Evolutionary conservation across 2,113 vertebrate species (phyloP).

Genomic region (Nothocercus nigrocapillus): DNA sequence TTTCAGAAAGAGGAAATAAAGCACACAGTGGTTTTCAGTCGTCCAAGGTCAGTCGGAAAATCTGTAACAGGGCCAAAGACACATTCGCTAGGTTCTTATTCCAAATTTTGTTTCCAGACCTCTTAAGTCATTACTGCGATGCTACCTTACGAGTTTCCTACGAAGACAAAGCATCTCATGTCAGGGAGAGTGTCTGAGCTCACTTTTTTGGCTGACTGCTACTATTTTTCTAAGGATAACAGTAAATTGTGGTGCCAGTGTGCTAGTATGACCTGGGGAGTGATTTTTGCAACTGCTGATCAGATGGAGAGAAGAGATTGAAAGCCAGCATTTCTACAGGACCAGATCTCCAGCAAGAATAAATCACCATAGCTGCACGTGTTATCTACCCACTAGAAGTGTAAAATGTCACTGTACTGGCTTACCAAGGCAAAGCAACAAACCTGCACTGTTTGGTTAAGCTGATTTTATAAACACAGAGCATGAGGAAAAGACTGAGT

Average conservation of each 20-base stretch:
- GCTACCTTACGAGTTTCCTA: not conserved
- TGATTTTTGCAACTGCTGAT: slow-evolving; percentile 27
- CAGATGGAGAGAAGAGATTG: slow-evolving; percentile 27
- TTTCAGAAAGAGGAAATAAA: slow-evolving; percentile 45
- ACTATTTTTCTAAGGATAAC: slow-evolving; percentile 56
- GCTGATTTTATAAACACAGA: not conserved
- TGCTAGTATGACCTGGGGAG: slow-evolving; percentile 1
- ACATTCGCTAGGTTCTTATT: slow-evolving; percentile 35
- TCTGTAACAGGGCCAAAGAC: slow-evolving; percentile 34
- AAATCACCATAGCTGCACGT: slow-evolving; percentile 19
- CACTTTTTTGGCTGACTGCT: slow-evolving; percentile 54
- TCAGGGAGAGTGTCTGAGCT: slow-evolving; percentile 1
- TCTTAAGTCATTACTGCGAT: slow-evolving; percentile 33
- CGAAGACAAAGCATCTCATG: slow-evolving; percentile 46
- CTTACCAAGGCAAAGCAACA: slow-evolving; percentile 15
- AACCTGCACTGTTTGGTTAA: not conserved
- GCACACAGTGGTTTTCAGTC: slow-evolving; percentile 10
- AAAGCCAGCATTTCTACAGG: slow-evolving; percentile 20
- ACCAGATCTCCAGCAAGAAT: slow-evolving; percentile 17
- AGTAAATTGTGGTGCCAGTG: slow-evolving; percentile 61
- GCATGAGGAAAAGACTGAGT: not conserved
- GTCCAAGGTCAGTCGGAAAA: slow-evolving; percentile 57
- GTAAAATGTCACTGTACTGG: not conserved
- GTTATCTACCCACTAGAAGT: not conserved
- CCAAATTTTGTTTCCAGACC: slow-evolving; percentile 26